Conservation (phyloP, 1,140 invertebrate species). For the Drosophila oshimai region DNA sequence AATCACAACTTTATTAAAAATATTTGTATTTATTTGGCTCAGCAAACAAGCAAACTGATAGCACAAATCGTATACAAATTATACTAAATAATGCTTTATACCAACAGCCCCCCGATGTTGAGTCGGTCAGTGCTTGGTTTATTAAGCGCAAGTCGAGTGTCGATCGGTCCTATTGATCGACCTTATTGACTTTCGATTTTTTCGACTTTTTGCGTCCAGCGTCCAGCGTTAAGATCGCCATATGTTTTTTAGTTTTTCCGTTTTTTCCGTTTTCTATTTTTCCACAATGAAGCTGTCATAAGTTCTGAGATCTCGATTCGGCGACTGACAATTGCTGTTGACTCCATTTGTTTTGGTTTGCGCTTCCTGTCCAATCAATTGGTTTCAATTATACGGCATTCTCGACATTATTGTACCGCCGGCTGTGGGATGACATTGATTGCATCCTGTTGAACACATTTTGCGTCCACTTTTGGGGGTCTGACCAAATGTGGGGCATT, state of each 20-base stretch:
- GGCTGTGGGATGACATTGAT: conserved; percentile 40
- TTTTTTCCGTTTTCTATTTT: neutral
- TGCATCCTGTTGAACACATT: conserved; percentile 49
- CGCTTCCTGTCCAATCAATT: conserved; percentile 65
- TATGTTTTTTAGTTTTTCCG: neutral
- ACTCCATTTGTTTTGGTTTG: conserved; percentile 18
- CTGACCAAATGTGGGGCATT: conserved; percentile 46
- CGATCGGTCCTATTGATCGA: conserved; percentile 49
- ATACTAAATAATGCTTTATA: conserved; percentile 30
- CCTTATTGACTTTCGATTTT: too few species aligned
- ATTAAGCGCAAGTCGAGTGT: conserved; percentile 27
- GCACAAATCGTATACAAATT: neutral
- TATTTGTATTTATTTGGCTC: conserved; percentile 50
- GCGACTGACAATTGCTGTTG: neutral
- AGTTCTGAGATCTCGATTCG: conserved; percentile 25
- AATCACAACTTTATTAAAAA: conserved; percentile 56
- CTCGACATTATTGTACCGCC: conserved; percentile 31
- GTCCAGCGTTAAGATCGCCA: conserved; percentile 54
- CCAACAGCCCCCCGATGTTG: neutral
- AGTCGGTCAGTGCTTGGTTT: conserved; percentile 31
- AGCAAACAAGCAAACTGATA: conserved; percentile 2
- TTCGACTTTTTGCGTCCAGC: conserved; percentile 53
- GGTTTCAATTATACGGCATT: conserved; percentile 46
- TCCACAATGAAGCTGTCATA: conserved; percentile 24
- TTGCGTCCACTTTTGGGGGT: conserved; percentile 44